Conservation (phyloP, 2,888 invertebrate species). For the Norana najaformis region DNA sequence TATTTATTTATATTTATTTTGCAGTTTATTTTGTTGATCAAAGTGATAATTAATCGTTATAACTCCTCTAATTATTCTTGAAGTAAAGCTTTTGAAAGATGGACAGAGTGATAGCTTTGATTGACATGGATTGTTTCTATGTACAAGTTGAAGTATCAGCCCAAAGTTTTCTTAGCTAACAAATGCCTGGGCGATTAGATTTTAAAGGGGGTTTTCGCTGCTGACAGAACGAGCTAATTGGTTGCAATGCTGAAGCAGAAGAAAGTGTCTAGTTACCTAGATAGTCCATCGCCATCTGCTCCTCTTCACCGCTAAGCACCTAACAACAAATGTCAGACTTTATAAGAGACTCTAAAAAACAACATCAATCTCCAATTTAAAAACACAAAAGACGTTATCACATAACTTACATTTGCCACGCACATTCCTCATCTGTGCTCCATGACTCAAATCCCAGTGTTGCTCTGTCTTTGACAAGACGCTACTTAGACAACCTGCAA, state of each 20-base stretch:
- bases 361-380: background rate
- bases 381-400: background rate
- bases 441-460: no score
- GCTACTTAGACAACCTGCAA: no score
- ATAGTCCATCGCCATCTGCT: slow-evolving; percentile 31
- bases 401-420: background rate
- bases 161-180: background rate
- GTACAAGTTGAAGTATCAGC: slow-evolving; percentile 83
- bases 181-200: no score
- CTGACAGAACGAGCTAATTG: background rate
- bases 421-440: no score
- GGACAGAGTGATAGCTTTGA: slow-evolving; percentile 73
- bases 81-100: slow-evolving; percentile 30
- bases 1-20: background rate
- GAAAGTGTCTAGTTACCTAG: background rate
- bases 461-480: no score
- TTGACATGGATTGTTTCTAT: slow-evolving; percentile 99
- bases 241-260: background rate
- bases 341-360: background rate
- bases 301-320: slow-evolving; percentile 32
- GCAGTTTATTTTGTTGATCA: background rate
- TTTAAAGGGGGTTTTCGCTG: no score
- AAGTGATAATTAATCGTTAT: background rate
- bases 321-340: background rate
- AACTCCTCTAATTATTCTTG: background rate